Evolutionary conservation across 2,797 vertebrate species (phyloP).

Genomic region (Pangasius mekongensis): DNA sequence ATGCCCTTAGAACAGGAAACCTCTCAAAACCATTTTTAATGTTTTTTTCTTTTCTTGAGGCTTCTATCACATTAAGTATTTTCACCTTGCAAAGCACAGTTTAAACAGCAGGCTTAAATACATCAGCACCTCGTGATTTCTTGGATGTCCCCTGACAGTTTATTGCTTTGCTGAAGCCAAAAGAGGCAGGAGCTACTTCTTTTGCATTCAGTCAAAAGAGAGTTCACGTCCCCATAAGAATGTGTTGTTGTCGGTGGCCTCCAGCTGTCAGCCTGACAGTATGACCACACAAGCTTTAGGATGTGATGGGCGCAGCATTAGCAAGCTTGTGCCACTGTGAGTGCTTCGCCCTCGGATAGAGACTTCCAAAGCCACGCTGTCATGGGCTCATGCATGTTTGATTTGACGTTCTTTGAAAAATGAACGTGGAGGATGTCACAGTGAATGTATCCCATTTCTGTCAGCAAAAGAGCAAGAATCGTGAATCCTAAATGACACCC

Average conservation of each 20-base stretch:
- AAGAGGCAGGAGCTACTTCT: constrained; percentile 39
- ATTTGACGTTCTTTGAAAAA: constrained; percentile 76
- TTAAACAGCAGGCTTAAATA: constrained; percentile 35
- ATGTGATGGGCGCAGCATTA: constrained; percentile 56
- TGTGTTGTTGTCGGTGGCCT: constrained; percentile 52
- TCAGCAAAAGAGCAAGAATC: constrained; percentile 61
- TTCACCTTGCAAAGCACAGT: constrained; percentile 9
- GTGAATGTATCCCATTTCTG: constrained; percentile 72
- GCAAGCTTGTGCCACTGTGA: constrained; percentile 59
- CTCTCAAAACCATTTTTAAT: not conserved
- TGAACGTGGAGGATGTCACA: constrained; percentile 71
- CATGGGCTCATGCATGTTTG: constrained; percentile 77
- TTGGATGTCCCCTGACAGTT: constrained; percentile 28
- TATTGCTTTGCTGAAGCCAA: constrained; percentile 38
- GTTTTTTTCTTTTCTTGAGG: not conserved
- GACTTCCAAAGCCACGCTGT: constrained; percentile 66
- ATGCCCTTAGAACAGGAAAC: not conserved
- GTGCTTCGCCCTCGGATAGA: constrained; percentile 59
- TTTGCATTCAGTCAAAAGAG: constrained; percentile 49
- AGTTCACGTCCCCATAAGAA: constrained; percentile 51
- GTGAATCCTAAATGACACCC: constrained; percentile 78
- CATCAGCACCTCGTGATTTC: constrained; percentile 22
- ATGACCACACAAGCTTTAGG: constrained; percentile 53
- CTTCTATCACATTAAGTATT: not conserved
- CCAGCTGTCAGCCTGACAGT: constrained; percentile 53